phyloP scores from a whole-genome alignment of 1,140 invertebrate genomes.

The Drosophila lowei region DNA sequence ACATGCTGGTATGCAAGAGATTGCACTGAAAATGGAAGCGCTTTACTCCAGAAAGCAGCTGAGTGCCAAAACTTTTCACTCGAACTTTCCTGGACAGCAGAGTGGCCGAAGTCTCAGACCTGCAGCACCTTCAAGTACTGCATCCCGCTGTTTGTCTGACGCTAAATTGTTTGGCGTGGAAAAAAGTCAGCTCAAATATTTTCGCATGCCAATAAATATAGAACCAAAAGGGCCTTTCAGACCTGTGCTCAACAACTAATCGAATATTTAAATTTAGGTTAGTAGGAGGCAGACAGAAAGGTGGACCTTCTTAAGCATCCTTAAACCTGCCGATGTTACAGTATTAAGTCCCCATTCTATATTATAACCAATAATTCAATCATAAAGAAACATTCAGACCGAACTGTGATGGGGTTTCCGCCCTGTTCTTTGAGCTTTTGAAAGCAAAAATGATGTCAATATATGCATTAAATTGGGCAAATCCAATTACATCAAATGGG shows the following conservation, averaged over 20 bases:
- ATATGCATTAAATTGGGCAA: conserved; percentile 11
- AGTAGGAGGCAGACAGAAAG: no score
- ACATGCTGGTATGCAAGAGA: conserved; percentile 23
- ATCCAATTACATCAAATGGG: conserved; percentile 38
- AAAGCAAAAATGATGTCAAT: conserved; percentile 15
- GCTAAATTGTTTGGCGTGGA: conserved; percentile 12
- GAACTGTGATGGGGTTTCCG: conserved; percentile 30
- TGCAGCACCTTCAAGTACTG: neutral
- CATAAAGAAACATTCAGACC: conserved; percentile 2
- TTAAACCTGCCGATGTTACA: conserved; percentile 1
- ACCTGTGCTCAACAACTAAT: neutral
- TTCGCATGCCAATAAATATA: conserved; percentile 19
- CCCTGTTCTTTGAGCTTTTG: neutral
- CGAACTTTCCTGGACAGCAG: conserved; percentile 30
- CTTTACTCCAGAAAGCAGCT: conserved; percentile 33
- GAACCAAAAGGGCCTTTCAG: neutral
- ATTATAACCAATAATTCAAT: conserved; percentile 10
- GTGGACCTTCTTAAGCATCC: neutral
- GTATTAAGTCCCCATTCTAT: neutral
- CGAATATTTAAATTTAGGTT: conserved; percentile 11
- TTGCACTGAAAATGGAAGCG: conserved; percentile 15
- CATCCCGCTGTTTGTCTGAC: neutral
- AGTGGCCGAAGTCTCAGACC: no score
- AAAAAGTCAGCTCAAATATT: conserved; percentile 13
- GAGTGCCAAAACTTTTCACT: conserved; percentile 51